These are phyloP conservation scores for Simalia tracyae DNA, from an alignment of 2,797 vertebrate species.

Conservation along the genomic window DNA sequence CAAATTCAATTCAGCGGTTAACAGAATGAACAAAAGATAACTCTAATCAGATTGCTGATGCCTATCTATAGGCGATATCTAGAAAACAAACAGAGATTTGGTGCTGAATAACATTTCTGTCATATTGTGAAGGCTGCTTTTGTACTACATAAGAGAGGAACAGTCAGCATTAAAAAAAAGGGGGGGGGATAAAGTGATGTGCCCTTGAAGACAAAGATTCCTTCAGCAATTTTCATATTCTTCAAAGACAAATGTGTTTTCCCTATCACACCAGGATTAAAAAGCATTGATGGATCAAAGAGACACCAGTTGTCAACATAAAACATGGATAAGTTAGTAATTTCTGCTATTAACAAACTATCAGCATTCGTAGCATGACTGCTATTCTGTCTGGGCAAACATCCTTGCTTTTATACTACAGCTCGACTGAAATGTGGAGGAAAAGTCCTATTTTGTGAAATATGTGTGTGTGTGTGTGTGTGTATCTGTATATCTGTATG, in stretches of 20 bases:
- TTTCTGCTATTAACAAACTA: slow-evolving; percentile 54
- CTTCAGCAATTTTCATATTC: slow-evolving; percentile 45
- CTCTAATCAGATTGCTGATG: slow-evolving; percentile 18
- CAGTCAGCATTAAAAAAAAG: background rate
- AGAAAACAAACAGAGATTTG: slow-evolving; percentile 14
- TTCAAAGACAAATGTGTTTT: slow-evolving; percentile 44
- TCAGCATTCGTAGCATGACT: slow-evolving; percentile 32
- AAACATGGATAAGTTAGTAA: slow-evolving; percentile 54
- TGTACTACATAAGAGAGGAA: background rate
- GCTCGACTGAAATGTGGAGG: background rate
- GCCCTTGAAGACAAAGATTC: slow-evolving; percentile 30
- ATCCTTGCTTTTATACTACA: background rate
- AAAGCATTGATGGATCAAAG: slow-evolving; percentile 46
- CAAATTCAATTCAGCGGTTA: background rate
- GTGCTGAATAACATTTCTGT: slow-evolving; percentile 2
- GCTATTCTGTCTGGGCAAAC: slow-evolving; percentile 32
- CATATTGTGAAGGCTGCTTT: background rate
- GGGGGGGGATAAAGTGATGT: background rate
- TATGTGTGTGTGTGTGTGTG: background rate
- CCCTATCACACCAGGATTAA: slow-evolving; percentile 28
- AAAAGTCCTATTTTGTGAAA: background rate
- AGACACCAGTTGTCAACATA: slow-evolving; percentile 44
- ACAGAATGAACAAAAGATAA: background rate
- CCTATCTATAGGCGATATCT: background rate
- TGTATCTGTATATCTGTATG: no score